Base-by-base conservation (phyloP, 2,888 invertebrate species). In the Scaptomyza polygonia region DNA sequence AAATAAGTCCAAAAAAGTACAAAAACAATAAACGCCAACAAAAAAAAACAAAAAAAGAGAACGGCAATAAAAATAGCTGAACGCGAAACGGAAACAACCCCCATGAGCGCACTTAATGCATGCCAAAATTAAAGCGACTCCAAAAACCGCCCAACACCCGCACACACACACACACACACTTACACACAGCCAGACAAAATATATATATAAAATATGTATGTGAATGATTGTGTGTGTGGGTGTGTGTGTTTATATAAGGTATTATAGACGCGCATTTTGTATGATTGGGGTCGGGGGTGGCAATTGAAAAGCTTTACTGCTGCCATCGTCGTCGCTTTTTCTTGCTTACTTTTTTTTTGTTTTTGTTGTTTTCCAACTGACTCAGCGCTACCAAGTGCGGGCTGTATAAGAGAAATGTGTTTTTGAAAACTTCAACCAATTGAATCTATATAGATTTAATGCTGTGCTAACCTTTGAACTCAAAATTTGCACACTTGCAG, bases 61-160 rank as follows among this genome's bases (percentile, higher is more conserved):
- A 44, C 66, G 51, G 53, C 39, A 72, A 69, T 66, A 72, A 67
- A 72, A 72, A 78, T 78, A 75, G 58, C 67, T 64, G 68, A 69
- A 64, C 62, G 77, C 62, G 32, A 62, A 55, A 39, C 74, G 85
- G 86, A 88, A 87, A 88, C 87, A 88, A 89, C 87, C 87, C 86
- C 87, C 89, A 77, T 64, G 89, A 76, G 87, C 78, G 79, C 87
- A 89, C 88, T 87, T 87, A 87, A 87, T 89, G 86, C 87, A 87
- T 79, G 88, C 87, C 89, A 82, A 87, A 89, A 87, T 89, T 88
- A 89, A 88, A 87, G 89, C 88, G 77, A 86, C 74, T 72, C 72
- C 67, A 74, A 53, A 56, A 39, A 57, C 52, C 58, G 53, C 53
- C 63, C 67, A 48, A 51, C 67, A 58, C 56, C 67, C 59, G 69